Evolutionary conservation across 1,140 invertebrate species (phyloP).

Genomic region (Pachypeltis micranthus): DNA sequence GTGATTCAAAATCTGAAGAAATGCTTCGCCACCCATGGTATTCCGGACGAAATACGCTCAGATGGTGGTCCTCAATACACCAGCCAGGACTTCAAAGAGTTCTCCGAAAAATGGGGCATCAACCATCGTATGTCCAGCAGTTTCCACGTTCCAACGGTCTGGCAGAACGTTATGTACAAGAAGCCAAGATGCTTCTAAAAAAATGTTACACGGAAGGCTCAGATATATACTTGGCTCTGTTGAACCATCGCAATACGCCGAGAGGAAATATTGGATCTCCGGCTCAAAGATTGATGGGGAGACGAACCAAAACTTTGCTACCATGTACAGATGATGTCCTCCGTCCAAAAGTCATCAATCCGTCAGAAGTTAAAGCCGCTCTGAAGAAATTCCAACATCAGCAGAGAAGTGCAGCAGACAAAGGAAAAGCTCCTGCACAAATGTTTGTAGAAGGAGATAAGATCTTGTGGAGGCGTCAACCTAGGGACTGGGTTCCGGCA

Average conservation of each 20-base stretch:
- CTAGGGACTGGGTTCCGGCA: neutral
- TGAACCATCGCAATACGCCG: neutral
- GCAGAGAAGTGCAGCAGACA: no score
- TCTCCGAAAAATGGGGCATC: neutral
- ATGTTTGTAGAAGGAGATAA: neutral
- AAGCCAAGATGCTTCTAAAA: slow-evolving; percentile 15
- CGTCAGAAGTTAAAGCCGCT: no score
- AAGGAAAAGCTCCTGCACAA: neutral
- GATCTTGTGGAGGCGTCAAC: neutral
- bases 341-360: neutral
- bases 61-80: slow-evolving; percentile 12
- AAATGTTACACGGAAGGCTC: neutral
- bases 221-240: slow-evolving; percentile 8
- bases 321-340: neutral
- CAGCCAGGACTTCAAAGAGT: neutral
- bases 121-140: no score
- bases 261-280: slow-evolving; percentile 10
- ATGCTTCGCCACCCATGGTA: slow-evolving; percentile 14
- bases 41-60: slow-evolving; percentile 7
- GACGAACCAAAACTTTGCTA: slow-evolving; percentile 6
- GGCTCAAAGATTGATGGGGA: no score
- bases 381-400: no score
- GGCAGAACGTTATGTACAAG: slow-evolving; percentile 19
- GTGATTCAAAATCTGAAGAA: slow-evolving; percentile 5
- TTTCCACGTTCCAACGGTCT: slow-evolving; percentile 20